Base-by-base conservation (phyloP, 1,140 invertebrate species). In the Pseudomyrmex dendroicus region DNA sequence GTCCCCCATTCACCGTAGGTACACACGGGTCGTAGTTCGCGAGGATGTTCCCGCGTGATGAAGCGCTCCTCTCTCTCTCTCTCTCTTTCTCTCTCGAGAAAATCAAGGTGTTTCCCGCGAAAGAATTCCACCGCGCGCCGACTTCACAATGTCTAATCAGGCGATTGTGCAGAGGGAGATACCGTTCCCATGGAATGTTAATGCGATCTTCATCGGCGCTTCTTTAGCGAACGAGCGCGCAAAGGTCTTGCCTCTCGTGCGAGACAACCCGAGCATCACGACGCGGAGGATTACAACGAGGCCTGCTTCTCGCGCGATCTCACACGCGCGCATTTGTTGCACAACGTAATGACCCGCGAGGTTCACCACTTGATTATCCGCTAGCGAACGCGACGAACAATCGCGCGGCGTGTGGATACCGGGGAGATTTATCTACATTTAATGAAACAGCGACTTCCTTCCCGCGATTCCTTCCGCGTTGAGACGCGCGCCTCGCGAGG, bases 141-240 rank as follows among this genome's bases (percentile, higher is more conserved):
- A 76, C 35, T 35, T 35, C 7, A 35, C 83, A 74, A 76, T 70
- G 77, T 82, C 83, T 88, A 88, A 88, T 88, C 83, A 86, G 73
- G 84, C 87, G 87, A 86, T 89, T 86, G 77, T 87, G 15, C 76
- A 78, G 82, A 85, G 89, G 89, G 89, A 91, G 35, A 92, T 92
- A 92, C 90, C 91, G 89, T 92, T 92, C 90, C 91, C 91, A 91
- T 92, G 89, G 91, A 92, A 92, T 92, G 89, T 92, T 92, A 92
- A 92, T 92, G 90, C 87, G 86, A 91, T 90, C 90, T 85, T 86
- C 84, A 78, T 77, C 84, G 77, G 73, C 62, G 85, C 83, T 87
- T 83, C 78, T 76, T 72, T 54, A 50, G 67, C 67, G 62, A 82
- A 35, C 35, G 35, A 35, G 35, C 35, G 50, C 17, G 54, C 80